These are phyloP conservation scores for Tetranychus piercei DNA, from an alignment of 2,888 invertebrate species.

Conservation along the genomic window DNA sequence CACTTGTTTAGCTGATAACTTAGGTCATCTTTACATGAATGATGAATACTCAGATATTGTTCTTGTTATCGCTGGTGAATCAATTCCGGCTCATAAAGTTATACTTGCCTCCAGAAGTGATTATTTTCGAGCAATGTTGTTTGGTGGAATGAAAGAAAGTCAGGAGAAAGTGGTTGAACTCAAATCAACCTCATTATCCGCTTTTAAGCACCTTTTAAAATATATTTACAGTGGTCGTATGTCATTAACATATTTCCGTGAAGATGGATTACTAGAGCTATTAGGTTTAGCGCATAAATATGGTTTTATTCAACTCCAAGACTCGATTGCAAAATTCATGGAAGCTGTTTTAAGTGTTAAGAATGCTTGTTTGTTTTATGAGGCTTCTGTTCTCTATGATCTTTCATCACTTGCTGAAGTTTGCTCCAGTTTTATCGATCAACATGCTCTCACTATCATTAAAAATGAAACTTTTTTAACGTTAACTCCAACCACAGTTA, in stretches of 20 bases:
- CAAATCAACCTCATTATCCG: conserved; percentile 58
- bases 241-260: conserved; percentile 36
- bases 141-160: conserved; percentile 45
- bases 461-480: conserved; percentile 62
- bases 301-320: conserved; percentile 76
- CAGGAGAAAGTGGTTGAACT: conserved; percentile 61
- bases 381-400: conserved; percentile 59
- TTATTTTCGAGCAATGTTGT: conserved; percentile 57
- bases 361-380: conserved; percentile 86
- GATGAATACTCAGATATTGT: conserved; percentile 79
- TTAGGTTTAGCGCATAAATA: conserved; percentile 83
- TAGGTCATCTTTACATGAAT: conserved; percentile 63
- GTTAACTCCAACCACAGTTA: conserved; percentile 60
- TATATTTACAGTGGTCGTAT: conserved; percentile 75
- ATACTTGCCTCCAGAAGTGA: conserved; percentile 86
- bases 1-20: conserved; percentile 34
- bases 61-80: conserved; percentile 57
- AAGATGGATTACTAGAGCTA: conserved; percentile 41
- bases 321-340: conserved; percentile 77
- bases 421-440: conserved; percentile 75
- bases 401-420: conserved; percentile 46
- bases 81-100: conserved; percentile 52
- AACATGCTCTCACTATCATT: conserved; percentile 64
- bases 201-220: conserved; percentile 70
- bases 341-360: conserved; percentile 63